Base-by-base conservation (phyloP, 2,797 vertebrate genomes). In the Eutrigla gurnardus region DNA sequence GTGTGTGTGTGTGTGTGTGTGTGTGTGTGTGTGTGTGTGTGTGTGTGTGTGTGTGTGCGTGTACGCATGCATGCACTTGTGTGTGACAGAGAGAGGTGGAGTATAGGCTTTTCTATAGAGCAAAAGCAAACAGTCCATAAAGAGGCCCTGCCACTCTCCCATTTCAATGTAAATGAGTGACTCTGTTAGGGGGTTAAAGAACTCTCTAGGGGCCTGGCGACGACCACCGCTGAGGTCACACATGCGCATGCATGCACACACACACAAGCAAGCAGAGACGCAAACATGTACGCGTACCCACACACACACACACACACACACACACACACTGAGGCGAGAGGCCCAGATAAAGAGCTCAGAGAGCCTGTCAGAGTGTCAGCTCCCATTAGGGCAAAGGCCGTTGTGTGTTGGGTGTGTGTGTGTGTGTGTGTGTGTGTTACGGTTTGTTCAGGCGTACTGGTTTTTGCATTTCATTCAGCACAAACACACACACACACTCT, bases 121-220 rank as follows among this genome's bases (percentile, higher is more conserved):
- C 88, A 42, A 93, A 93, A 94, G 93, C 93, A 91, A 93, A 91
- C 93, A 95, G 90, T 88, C 90, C 81, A 91, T 92, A 95, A 95
- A 96, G 91, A 85, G 92, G 91, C 83, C 82, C 89, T 91, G 89
- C 92, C 92, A 93, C 32, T 95, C 93, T 94, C 87, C 92, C 87
- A 91, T 95, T 95, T 94, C 94, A 93, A 95, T 95, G 94, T 94
- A 96, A 96, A 96, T 96, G 86, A 92, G 94, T 93, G 89, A 94
- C 93, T 95, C 92, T 96, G 91, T 94, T 90, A 75, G 91, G 80
- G 94, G 93, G 94, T 94, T 95, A 92, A 95, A 92, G 94, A 95
- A 91, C 73, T 85, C 92, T 87, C 88, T 86, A 47, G 93, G 91
- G 93, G 89, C 89, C 89, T 85, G 85, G 87, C 82, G 89, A 92